Base-by-base conservation (phyloP, 2,888 invertebrate genomes). In the Cephonodes hylas region DNA sequence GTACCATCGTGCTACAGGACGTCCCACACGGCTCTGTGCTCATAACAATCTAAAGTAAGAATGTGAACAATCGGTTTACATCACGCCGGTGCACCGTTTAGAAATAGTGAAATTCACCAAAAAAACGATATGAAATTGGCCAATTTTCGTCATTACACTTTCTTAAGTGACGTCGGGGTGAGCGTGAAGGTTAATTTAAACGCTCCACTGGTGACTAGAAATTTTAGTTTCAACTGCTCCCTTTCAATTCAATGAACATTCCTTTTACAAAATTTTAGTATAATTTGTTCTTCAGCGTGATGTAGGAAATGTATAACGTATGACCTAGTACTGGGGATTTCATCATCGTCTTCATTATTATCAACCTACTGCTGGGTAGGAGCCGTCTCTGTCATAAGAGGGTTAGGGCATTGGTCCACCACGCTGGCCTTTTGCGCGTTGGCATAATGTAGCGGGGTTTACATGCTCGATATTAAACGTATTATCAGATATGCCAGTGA, bases 131-230 rank as follows among this genome's bases (percentile, higher is more conserved):
- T 42, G n/a, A 58, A 58, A 58, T 53, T 53, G 53, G 10, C 18
- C 53, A 53, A 53, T 53, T 53, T 53, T 53, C 27, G 8, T 31
- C 27, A 53, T 53, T 53, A 53, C 18, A 53, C 53, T 53, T 53
- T 53, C 53, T 31, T 53, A 25, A 8, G 10, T 53, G 53, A 48
- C 48, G 53, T 27, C n/a, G 3, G 53, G 15, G 53, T 44, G 7
- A 18, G 27, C 53, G 53, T 53, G 53, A 53, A 53, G 53, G 53
- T 53, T 53, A 31, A 18, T 18, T 53, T 31, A 7, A 53, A 53
- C 53, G 53, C 53, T 53, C 53, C 53, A 42, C n/a, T 44, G 18
- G 18, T 27, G 42, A 25, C 23, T 10, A 8, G 27, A 27, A 8
- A 18, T 18, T 13, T 15, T 10, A 1, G 18, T 53, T 53, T 48